Evolutionary conservation across 2,113 vertebrate species (phyloP), one percentile per base, ranked within the genome.

Genomic region (Hepsetus odoe): DNA sequence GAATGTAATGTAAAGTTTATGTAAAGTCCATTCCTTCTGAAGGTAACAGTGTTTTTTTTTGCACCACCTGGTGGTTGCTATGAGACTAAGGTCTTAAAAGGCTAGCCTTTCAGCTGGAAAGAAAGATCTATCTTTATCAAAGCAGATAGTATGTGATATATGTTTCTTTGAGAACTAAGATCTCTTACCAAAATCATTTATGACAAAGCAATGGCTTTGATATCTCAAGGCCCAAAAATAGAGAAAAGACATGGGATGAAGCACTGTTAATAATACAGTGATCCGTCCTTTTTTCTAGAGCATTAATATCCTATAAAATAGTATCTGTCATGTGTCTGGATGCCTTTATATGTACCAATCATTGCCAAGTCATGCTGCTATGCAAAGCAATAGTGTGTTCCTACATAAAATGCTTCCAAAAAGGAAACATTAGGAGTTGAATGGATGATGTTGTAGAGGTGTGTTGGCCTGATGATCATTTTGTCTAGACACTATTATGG

Each of bases 31-130:
- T 30, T 68, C 32, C 26, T 14, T 68, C 38, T 33, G 16, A 51
- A 42, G 42, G 40, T n/a, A 1, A 10, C 1, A 20, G 18, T 77
- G n/a, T n/a, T n/a, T n/a, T n/a, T n/a, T 74, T 53, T 71, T 75
- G 56, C 44, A 56, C 49, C 58, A 35, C 49, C 72, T 71, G 68
- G 56, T 79, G 77, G 72, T 68, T 24, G 38, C 38, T 26, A 1
- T 24, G 32, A 46, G 28, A 35, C 13, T 2, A 33, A 69, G 40
- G 33, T 8, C 8, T 12, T 44, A 26, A 4, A 20, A 73, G 28
- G 9, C 28, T 30, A 16, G 51, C n/a, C 28, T n/a, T 20, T 56
- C 53, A 28, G 32, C 61, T 75, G 61, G 33, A 79, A 40, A 11
- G 5, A 13, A 1, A 69, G 56, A 73, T 73, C 14, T 26, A 42